Base-by-base conservation (phyloP, 2,797 vertebrate genomes). In the Danio albolineatus region DNA sequence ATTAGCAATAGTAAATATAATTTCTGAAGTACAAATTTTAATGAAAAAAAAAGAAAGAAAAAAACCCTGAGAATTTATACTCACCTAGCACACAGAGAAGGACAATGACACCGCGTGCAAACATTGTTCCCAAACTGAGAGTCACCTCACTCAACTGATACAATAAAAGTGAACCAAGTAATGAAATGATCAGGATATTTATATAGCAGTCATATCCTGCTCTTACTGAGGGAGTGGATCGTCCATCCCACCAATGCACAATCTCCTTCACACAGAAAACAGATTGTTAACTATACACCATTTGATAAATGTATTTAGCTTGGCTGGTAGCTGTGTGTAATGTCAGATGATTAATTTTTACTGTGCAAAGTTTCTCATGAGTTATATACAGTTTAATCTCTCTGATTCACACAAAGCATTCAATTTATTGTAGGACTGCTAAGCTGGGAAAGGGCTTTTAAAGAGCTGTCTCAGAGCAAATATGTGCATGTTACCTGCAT, bases 1-100 rank as follows among this genome's bases (percentile, higher is more conserved):
- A 65, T 21, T 1, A 73, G n/a, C 19, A 41, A 4, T n/a, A 39
- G 39, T 46, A 17, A 19, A 36, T 9, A 16, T 10, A 1, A 28
- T 28, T 28, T 28, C 28, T 28, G 28, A 28, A 28, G 28, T 3
- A 28, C 3, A 1, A 7, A 46, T 2, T 46, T 46, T 7, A 46
- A 7, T 46, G 7, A 4, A 46, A 46, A 46, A 46, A 46, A 28
- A n/a, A n/a, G 19, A 44, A 21, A 19, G 7, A 4, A 46, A 46
- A 46, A 46, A 46, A 28, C n/a, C 12, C 28, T 28, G 28, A 28
- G 28, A 28, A 13, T 36, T 19, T 69, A n/a, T 1, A 84, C 82
- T 87, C 65, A 85, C 86, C 82, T 10, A 59, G 54, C 17, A 86
- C 60, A 62, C 62, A 81, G 46, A 86, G 17, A 2, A 86, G 39